Evolutionary conservation across 2,113 vertebrate species (phyloP), one percentile per base, ranked within the genome.

Genomic region (Scomber colias): DNA sequence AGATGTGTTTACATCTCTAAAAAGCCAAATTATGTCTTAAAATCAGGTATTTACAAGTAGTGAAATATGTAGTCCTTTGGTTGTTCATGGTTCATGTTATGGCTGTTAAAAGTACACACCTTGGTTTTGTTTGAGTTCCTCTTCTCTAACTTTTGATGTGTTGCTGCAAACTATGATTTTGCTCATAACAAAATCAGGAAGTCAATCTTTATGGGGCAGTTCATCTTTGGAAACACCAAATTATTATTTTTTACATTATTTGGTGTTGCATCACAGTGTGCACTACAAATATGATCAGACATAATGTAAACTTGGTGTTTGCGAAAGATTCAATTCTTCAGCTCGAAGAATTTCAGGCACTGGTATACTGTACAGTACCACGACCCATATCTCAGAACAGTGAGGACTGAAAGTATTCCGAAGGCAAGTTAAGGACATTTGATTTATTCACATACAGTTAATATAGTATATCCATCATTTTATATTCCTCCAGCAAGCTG

Each of bases 1-100:
- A 71, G 51, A 77, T 53, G 61, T 44, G 48, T 74, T 75, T 72
- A 15, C 9, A 71, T 76, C 24, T 71, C 3, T 11, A 13, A 40
- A 51, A 2, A 3, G 14, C 8, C 19, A 71, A 56, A 77, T 46
- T 45, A 9, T 46, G 14, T 17, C 17, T 40, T 60, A 17, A 54
- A 71, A 3, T 16, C 2, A 0, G 44, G 49, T 0, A 19, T 19
- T 83, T 68, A 57, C 16, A 46, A 55, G 11, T 50, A 55, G 14
- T 64, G 59, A 27, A 15, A 75, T 4, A 10, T 63, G 30, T 27
- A 64, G 16, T 7, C 2, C 11, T 11, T 44, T 11, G 69, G 49
- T 62, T 64, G 35, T 40, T 7, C 6, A 40, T 9, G 35, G 35
- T 40, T 40, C 35, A 40, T 40, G 7, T 45, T 45, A 21, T 31